Evolutionary conservation across 37 sponge, comb jelly and placozoan species (phyloP).

Genomic region (Spongilla lacustris): DNA sequence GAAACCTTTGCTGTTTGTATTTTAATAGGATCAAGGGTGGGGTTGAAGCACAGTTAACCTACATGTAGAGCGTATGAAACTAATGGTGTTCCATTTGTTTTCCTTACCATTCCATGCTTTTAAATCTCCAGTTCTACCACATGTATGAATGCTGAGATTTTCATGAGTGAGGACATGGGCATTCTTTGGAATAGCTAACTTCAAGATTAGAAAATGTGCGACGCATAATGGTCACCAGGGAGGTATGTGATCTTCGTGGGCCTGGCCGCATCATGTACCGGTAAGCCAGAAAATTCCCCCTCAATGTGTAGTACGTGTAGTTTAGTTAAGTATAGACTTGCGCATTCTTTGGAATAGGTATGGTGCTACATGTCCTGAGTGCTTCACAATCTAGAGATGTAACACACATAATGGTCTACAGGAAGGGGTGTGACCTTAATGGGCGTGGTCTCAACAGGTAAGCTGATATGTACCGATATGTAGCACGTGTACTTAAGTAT

Average conservation of each 20-base stretch:
- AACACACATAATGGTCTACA: too few relatives aligned
- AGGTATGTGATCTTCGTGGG: neutral
- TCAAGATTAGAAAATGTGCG: neutral
- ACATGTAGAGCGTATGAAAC: neutral
- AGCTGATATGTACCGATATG: too few relatives aligned
- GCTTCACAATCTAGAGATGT: too few relatives aligned
- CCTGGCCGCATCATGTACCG: neutral
- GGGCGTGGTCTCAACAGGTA: too few relatives aligned
- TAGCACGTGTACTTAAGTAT: too few relatives aligned
- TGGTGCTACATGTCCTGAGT: neutral
- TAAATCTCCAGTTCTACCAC: neutral
- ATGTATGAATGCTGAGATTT: neutral
- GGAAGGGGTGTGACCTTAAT: too few relatives aligned
- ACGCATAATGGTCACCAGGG: neutral
- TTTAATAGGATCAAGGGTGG: neutral
- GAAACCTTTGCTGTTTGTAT: neutral
- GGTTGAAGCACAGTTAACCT: neutral
- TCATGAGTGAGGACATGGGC: neutral
- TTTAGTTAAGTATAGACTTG: neutral
- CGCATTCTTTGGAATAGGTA: neutral
- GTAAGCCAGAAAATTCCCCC: neutral
- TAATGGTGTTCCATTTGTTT: neutral
- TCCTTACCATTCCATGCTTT: neutral
- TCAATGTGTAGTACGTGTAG: neutral
- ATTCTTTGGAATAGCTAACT: neutral